phyloP scores from a whole-genome alignment of 2,113 vertebrate species.

The Artemisiospiza belli region DNA sequence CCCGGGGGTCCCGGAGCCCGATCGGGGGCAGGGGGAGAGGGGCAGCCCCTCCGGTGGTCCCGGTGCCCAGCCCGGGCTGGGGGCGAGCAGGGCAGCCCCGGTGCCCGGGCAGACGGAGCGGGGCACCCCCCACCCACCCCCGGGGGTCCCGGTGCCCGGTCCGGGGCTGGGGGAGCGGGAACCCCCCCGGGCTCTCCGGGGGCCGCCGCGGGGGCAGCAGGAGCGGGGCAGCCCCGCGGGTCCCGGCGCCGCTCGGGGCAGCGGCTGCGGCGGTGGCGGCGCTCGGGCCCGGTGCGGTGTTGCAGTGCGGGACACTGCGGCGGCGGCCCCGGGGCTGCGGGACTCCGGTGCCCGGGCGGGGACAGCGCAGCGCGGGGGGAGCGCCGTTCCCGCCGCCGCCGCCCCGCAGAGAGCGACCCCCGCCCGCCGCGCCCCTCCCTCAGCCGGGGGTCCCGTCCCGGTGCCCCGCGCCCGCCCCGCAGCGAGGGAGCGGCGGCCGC shows the following conservation, averaged over 20 bases:
- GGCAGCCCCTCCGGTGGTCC: background rate
- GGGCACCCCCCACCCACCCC: too few species aligned
- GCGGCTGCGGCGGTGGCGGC: background rate
- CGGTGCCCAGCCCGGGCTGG: background rate
- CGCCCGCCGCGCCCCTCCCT: too few species aligned
- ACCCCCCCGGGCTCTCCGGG: too few species aligned
- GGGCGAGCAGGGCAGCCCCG: background rate
- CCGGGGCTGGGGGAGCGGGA: background rate
- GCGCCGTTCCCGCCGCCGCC: too few species aligned
- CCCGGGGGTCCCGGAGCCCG: background rate
- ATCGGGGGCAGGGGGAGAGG: background rate
- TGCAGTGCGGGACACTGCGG: background rate
- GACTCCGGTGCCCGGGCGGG: background rate
- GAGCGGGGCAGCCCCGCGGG: background rate
- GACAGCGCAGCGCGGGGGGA: background rate
- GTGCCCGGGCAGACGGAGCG: background rate
- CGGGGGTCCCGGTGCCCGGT: background rate
- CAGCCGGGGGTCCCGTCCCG: too few species aligned
- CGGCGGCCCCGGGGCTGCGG: background rate
- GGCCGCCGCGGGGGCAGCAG: background rate
- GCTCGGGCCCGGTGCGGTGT: background rate
- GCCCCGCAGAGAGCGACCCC: too few species aligned
- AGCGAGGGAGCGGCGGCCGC: too few species aligned
- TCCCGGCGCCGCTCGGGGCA: background rate
- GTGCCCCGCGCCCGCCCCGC: too few species aligned